Evolutionary conservation across 2,797 vertebrate genomes (phyloP), one percentile per base, ranked within the genome.

Genomic region (Sylvilagus floridanus): DNA sequence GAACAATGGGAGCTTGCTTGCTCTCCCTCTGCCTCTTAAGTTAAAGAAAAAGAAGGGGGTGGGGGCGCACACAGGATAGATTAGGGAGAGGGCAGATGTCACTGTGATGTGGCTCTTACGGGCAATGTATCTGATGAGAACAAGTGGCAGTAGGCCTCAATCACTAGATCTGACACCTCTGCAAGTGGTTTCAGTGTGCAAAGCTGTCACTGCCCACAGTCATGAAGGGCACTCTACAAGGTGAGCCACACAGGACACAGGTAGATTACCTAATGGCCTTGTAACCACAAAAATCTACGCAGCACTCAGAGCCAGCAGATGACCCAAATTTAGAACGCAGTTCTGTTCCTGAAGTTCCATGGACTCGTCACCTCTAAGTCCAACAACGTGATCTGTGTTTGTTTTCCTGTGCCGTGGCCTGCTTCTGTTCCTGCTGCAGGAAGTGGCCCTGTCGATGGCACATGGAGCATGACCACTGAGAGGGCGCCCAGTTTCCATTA

Each of bases 81-180:
- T 4, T 24, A 54, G 52, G 65, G 50, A 21, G 63, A 42, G 28
- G 47, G 26, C 1, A 4, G 66, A 16, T 24, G 35, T 84, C 71
- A 50, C 4, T 0, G 57, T 5, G 3, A 6, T 8, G 8, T 47
- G 32, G 35, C 14, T 32, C 37, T 54, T 37, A 21, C 5, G 52
- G 65, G 0, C 9, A 30, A 24, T 0, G 6, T 0, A 50, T n/a
- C n/a, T 17, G 1, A 14, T 17, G 1, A 14, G 0, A 19, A 8
- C 4, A 7, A 26, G 4, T 3, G 12, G 21, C 10, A 1, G 13
- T 3, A 37, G 30, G 35, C 22, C 19, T 42, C 35, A 1, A 0
- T 30, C n/a, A 68, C 42, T 1, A 2, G 76, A 32, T 16, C 6
- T 12, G 65, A 60, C 28, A 2, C 2, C 35, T 7, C 0, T 6